Evolutionary conservation across 2,888 invertebrate species (phyloP).

Genomic region (Pyrrhia umbra): DNA sequence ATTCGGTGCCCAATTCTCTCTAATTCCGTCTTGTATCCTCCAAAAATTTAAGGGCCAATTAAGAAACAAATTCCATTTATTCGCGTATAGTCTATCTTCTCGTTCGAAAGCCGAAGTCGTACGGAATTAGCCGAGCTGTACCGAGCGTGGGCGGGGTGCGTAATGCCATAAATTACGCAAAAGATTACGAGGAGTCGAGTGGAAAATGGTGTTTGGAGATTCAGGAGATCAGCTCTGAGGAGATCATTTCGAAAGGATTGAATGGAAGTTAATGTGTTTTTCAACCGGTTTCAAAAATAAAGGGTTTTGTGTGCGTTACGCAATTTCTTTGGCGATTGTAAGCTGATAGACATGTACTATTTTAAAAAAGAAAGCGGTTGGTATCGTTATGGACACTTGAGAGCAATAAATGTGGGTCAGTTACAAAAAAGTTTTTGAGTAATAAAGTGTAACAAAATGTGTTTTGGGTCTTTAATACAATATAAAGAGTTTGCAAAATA

Average conservation of each 20-base stretch:
- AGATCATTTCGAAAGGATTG: background rate
- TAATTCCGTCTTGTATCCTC: conserved; percentile 19
- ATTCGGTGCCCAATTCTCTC: conserved; percentile 1
- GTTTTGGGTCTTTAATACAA: no score
- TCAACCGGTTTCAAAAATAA: background rate
- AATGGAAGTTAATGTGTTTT: background rate
- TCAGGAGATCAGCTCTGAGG: background rate
- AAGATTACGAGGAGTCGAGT: background rate
- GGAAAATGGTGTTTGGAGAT: background rate
- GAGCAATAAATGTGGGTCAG: no score
- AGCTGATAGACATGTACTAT: background rate
- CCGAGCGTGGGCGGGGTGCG: background rate
- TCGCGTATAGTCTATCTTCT: background rate
- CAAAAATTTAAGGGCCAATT: conserved; percentile 37
- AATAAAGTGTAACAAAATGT: no score
- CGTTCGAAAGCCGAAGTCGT: background rate
- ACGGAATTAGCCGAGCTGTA: conserved; percentile 1
- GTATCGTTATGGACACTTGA: no score
- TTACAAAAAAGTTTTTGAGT: no score
- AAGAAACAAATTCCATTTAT: background rate
- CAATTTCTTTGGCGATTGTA: background rate
- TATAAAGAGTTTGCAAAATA: no score
- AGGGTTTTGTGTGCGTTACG: background rate
- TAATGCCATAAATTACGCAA: background rate
- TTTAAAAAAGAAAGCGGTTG: background rate